These are phyloP conservation scores for Catharus fuscescens DNA, from an alignment of 2,113 vertebrate genomes.

Conservation along the genomic window DNA sequence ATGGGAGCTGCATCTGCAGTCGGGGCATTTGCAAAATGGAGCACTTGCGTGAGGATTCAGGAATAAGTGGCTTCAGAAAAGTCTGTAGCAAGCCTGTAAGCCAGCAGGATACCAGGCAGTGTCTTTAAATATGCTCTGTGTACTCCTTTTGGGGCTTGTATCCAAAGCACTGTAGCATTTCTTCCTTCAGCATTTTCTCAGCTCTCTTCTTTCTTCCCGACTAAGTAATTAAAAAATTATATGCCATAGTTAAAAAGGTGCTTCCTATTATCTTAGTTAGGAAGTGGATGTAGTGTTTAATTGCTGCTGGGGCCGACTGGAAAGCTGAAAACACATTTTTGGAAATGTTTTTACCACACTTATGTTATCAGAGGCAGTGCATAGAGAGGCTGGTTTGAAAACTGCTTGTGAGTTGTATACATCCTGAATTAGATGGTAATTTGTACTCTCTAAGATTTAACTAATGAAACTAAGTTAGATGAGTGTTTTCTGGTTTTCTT, in stretches of 20 bases:
- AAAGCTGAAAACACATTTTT: not conserved
- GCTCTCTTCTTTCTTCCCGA: not conserved
- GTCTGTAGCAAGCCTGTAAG: not conserved
- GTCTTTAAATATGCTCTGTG: not conserved
- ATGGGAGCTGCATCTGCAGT: slow-evolving; percentile 14
- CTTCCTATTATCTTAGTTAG: not conserved
- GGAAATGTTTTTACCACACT: not conserved
- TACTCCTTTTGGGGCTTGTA: not conserved
- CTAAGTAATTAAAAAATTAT: slow-evolving; percentile 22
- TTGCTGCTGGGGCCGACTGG: not conserved
- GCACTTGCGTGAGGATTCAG: not conserved
- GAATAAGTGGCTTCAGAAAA: slow-evolving; percentile 20
- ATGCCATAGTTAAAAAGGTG: slow-evolving; percentile 3
- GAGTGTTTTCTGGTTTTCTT: not conserved
- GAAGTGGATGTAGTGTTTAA: not conserved
- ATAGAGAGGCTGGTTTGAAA: not conserved
- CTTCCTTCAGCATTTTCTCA: not conserved
- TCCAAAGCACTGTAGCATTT: not conserved
- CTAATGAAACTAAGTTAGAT: not conserved
- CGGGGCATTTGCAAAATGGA: slow-evolving; percentile 21
- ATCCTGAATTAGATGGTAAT: not conserved
- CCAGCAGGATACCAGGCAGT: not conserved
- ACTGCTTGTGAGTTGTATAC: not conserved
- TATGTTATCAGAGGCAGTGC: not conserved
- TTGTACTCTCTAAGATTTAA: not conserved